Evolutionary conservation across 2,797 vertebrate genomes (phyloP).

Genomic region (Argyrosomus regius): DNA sequence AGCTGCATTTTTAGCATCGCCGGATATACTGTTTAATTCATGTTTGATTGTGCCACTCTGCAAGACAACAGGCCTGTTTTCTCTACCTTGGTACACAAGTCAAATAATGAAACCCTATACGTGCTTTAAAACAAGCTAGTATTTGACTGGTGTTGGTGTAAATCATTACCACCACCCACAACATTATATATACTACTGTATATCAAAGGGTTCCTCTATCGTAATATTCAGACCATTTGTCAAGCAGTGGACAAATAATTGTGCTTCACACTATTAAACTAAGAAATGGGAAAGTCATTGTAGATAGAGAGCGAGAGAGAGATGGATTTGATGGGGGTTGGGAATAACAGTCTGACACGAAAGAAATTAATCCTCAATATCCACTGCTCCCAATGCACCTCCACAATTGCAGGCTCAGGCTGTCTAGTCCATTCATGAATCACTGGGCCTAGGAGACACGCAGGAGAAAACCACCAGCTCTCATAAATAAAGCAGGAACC

Average conservation of each 20-base stretch:
- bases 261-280: constrained; percentile 79
- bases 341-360: constrained; percentile 81
- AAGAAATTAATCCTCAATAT: constrained; percentile 85
- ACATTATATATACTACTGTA: constrained; percentile 64
- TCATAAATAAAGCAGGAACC: constrained; percentile 87
- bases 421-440: constrained; percentile 87
- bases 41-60: constrained; percentile 55
- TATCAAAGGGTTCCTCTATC: constrained; percentile 65
- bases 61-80: constrained; percentile 53
- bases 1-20: constrained; percentile 31
- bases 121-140: constrained; percentile 47
- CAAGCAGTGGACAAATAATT: constrained; percentile 79
- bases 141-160: constrained; percentile 52
- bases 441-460: constrained; percentile 79
- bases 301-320: constrained; percentile 72
- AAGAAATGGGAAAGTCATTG: constrained; percentile 79
- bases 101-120: constrained; percentile 61
- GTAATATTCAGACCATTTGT: constrained; percentile 73
- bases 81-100: constrained; percentile 30
- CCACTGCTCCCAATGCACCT: constrained; percentile 82
- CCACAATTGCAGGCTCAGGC: constrained; percentile 81
- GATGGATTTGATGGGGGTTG: constrained; percentile 81
- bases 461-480: constrained; percentile 80
- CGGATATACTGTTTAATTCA: constrained; percentile 58
- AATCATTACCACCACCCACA: constrained; percentile 65